These are phyloP conservation scores for Heliocidaris erythrogramma DNA, from an alignment of 35 echinoderm and acorn worm species.

Conservation along the genomic window DNA sequence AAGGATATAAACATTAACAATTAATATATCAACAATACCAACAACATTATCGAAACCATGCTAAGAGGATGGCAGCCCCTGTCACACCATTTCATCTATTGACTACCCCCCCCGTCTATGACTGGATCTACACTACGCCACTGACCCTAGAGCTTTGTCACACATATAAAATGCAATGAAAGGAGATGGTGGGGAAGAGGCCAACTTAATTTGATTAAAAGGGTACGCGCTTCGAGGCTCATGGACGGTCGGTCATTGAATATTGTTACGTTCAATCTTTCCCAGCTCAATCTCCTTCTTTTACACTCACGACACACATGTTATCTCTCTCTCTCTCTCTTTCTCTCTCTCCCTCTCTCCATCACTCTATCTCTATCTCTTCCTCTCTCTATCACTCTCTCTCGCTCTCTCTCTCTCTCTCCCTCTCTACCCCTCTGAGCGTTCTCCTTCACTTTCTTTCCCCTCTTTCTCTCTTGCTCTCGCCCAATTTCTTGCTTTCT, in stretches of 20 bases:
- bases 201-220: slow-evolving; percentile 19
- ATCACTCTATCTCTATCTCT: neutral
- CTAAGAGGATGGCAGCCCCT: no score
- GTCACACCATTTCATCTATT: neutral
- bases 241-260: slow-evolving; percentile 7
- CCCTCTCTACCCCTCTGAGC: neutral
- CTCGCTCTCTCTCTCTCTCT: neutral
- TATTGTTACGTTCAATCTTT: neutral
- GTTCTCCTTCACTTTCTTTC: no score
- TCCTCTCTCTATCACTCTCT: neutral
- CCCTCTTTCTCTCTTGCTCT: no score
- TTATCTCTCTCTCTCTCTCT: neutral
- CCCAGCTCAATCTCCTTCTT: neutral
- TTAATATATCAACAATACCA: no score
- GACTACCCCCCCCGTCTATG: neutral
- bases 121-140: neutral
- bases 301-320: neutral
- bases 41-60: no score
- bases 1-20: no score
- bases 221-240: neutral
- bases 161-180: neutral
- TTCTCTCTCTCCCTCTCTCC: neutral
- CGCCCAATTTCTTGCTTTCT: neutral
- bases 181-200: neutral
- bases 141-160: neutral